Evolutionary conservation across 2,113 vertebrate species (phyloP).

Genomic region (Crocuta crocuta): DNA sequence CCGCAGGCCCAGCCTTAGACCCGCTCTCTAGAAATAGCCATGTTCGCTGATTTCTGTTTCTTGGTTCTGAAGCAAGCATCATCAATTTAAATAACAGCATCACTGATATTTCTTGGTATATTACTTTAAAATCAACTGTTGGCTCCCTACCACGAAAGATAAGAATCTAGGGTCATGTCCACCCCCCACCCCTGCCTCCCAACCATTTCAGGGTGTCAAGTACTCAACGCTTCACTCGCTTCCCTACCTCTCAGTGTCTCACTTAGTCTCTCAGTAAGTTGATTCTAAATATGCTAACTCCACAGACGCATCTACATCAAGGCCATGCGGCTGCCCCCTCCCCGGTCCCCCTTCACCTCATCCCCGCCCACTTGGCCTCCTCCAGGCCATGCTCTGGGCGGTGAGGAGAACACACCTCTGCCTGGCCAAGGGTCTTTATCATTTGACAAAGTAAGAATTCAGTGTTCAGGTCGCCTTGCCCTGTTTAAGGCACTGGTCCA

Average conservation of each 20-base stretch:
- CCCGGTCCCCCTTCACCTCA: rapidly evolving
- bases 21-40: neutral
- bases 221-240: neutral
- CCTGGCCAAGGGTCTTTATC: neutral
- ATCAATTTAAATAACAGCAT: neutral
- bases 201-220: neutral
- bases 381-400: no score
- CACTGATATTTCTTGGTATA: no score
- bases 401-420: neutral
- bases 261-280: neutral
- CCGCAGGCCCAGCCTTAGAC: neutral
- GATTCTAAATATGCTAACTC: neutral
- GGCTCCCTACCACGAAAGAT: neutral
- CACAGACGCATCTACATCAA: neutral
- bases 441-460: neutral
- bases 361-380: neutral
- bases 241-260: no score
- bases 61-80: neutral
- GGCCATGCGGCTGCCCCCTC: neutral
- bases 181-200: neutral
- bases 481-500: neutral
- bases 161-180: neutral
- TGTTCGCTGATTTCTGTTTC: neutral
- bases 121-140: no score
- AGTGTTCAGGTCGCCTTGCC: neutral